Base-by-base conservation (phyloP, 2,113 vertebrate species). In the Copsychus sechellarum region DNA sequence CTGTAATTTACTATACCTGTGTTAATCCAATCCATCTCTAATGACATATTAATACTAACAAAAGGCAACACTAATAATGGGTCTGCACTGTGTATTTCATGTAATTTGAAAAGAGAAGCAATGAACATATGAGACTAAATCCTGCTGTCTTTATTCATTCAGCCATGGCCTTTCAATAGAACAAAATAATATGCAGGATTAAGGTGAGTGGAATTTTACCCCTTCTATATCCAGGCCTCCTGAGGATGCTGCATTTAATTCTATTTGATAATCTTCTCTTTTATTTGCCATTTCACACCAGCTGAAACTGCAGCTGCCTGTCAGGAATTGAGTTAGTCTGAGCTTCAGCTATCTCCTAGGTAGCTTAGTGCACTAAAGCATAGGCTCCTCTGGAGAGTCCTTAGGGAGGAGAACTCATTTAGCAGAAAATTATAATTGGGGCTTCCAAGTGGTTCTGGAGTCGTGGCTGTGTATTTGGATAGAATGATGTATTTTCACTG, bases 261-360 rank as follows among this genome's bases (percentile, higher is more conserved):
- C 79, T 87, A 64, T 88, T 86, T 94, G 26, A 77, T 94, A 90
- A 93, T 77, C 60, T 90, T 73, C 64, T 82, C 34, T 79, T 74
- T 94, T 79, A 94, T 95, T 95, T 96, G 79, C 51, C 48, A 86
- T 94, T 96, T 96, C 92, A 83, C 79, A 93, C 90, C 79, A 94
- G 40, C 93, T 94, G 90, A 90, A 94, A 90, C 81, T 96, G 93
- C 90, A 96, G 90, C 94, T 96, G 92, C 92, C 92, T 92, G 60
- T 95, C 79, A 93, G 90, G 84, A 95, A 86, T 86, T 79, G 81
- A 94, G 91, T 94, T 91, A 87, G 77, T 61, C 38, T 77, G 67
- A 83, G 85, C 56, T 92, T 73, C 76, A 78, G 88, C 40, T 82
- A 51, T 77, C 70, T 94, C 58, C 18, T 92, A 86, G 62, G 62